These are phyloP conservation scores for Otis tarda DNA, from an alignment of 2,113 vertebrate genomes.

Conservation along the genomic window DNA sequence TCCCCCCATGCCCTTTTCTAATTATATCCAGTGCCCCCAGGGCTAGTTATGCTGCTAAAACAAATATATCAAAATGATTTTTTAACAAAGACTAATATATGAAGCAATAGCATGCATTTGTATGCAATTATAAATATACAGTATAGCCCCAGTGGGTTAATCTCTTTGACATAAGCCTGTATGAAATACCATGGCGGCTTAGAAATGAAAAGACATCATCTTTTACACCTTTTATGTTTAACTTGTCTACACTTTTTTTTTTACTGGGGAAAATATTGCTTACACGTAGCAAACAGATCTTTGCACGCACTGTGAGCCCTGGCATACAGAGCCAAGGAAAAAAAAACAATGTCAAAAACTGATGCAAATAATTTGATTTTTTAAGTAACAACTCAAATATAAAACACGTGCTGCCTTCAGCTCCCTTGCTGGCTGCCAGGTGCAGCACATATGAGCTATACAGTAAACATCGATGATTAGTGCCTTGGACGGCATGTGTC, in stretches of 20 bases:
- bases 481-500: conserved; percentile 66
- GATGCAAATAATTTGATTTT: conserved; percentile 69
- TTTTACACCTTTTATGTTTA: conserved; percentile 69
- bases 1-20: conserved; percentile 74
- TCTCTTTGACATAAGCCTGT: conserved; percentile 63
- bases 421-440: conserved; percentile 62
- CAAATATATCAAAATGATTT: conserved; percentile 82
- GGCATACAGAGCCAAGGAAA: conserved; percentile 52
- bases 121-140: conserved; percentile 47
- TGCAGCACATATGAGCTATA: conserved; percentile 64
- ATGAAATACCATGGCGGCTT: conserved; percentile 21
- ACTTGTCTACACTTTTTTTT: conserved; percentile 62
- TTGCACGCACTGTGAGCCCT: conserved; percentile 63
- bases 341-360: conserved; percentile 71
- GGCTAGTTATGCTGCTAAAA: conserved; percentile 78
- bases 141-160: conserved; percentile 45
- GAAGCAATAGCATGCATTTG: conserved; percentile 69
- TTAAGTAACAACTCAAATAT: conserved; percentile 68
- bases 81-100: conserved; percentile 70
- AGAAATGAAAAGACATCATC: conserved; percentile 45
- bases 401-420: conserved; percentile 67
- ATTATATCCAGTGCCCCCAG: conserved; percentile 73
- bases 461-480: conserved; percentile 64
- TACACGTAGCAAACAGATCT: conserved; percentile 67
- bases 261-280: conserved; percentile 56